A percentile compares a stretch with the other conserved stretches of the same genome.
Evolutionary conservation across 1,140 invertebrate genomes (phyloP).

Genomic region (Bombus confusus): DNA sequence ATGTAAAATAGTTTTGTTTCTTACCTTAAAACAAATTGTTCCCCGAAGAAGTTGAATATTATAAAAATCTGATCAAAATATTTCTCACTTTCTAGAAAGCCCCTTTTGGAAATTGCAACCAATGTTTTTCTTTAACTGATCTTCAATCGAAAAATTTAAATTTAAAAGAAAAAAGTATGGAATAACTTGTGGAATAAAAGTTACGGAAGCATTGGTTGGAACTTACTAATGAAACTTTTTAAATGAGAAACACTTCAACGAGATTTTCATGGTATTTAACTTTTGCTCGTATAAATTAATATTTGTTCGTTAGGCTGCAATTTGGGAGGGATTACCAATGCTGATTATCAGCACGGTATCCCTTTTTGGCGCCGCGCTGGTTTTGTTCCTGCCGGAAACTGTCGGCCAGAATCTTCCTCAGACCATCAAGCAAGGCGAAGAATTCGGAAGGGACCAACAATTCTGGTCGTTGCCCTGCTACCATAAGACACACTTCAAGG

Average conservation of each 20-base stretch:
- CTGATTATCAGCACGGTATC: conserved; percentile 83
- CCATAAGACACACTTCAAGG: conserved; percentile 30
- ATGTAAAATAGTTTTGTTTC: background rate
- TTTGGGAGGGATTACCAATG: conserved; percentile 83
- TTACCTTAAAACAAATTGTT: too few species aligned
- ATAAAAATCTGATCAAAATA: background rate
- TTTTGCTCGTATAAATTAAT: too few species aligned
- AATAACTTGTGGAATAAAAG: too few species aligned
- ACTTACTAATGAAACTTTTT: too few species aligned
- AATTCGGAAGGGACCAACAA: conserved; percentile 86
- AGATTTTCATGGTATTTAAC: too few species aligned
- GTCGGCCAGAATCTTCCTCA: conserved; percentile 87
- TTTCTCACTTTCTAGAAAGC: background rate
- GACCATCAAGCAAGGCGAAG: conserved; percentile 87
- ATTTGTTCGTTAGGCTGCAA: conserved; percentile 81
- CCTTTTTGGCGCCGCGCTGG: conserved; percentile 83
- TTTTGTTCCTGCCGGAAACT: conserved; percentile 88
- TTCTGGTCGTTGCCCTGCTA: conserved; percentile 83
- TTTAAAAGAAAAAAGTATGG: too few species aligned
- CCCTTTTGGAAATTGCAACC: background rate
- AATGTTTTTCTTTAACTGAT: too few species aligned
- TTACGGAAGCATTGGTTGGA: too few species aligned
- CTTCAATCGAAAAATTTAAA: too few species aligned
- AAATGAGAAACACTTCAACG: too few species aligned
- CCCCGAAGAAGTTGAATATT: too few species aligned